phyloP scores from a whole-genome alignment of 2,888 invertebrate genomes.

The Vannuccia rotundouncinata region DNA sequence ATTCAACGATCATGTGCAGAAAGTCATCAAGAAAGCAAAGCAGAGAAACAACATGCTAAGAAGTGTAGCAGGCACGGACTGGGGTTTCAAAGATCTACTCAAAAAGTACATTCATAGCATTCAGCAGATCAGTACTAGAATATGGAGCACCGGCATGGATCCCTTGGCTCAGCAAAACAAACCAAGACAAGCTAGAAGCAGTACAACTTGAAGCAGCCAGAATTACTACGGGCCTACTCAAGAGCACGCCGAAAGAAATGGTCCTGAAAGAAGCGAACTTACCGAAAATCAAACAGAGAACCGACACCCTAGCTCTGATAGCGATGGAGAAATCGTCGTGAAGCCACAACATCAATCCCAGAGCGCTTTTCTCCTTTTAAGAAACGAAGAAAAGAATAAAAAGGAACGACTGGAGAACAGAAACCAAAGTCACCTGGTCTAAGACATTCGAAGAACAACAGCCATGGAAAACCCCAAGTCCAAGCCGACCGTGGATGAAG shows the following conservation, averaged over 20 bases:
- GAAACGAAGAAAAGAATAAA: too few relatives aligned
- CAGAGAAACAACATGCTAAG: constrained; percentile 2
- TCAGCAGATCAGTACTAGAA: neutral
- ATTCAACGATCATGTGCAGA: constrained; percentile 2
- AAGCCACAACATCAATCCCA: too few relatives aligned
- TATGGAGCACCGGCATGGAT: neutral
- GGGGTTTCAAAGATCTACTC: too few relatives aligned
- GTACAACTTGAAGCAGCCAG: constrained; percentile 19
- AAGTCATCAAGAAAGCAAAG: neutral
- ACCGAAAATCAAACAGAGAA: too few relatives aligned
- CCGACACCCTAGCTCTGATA: too few relatives aligned
- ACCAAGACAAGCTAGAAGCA: neutral
- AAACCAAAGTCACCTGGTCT: too few relatives aligned
- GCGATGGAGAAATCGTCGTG: too few relatives aligned
- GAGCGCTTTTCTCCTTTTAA: too few relatives aligned
- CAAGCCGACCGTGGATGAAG: too few relatives aligned
- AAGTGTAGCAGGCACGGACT: neutral
- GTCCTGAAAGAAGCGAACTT: constrained; percentile 19
- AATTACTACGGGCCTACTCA: neutral
- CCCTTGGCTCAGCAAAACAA: neutral
- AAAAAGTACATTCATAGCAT: neutral
- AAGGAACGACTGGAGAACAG: too few relatives aligned
- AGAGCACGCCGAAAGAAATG: neutral
- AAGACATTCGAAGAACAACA: too few relatives aligned
- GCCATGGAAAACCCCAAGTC: too few relatives aligned